A percentile compares a stretch with the other conserved stretches of the same genome.
phyloP scores from a whole-genome alignment of 2,797 vertebrate species.

The Dermochelys coriacea region DNA sequence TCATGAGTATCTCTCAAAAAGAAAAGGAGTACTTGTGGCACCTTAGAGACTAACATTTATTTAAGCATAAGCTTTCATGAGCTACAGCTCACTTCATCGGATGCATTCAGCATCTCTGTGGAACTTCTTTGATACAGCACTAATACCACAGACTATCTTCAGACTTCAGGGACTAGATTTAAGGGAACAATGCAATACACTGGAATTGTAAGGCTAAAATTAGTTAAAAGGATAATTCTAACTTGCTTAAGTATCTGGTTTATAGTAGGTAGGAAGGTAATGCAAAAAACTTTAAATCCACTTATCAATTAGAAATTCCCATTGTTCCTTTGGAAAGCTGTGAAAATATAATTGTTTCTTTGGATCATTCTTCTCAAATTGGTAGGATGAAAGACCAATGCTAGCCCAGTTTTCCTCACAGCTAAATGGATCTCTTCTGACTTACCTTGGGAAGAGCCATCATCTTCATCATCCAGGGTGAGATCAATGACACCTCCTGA shows the following conservation, averaged over 20 bases:
- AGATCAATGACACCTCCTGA: conserved; percentile 95
- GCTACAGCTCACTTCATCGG: no score
- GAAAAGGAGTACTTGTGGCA: no score
- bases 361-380: background rate
- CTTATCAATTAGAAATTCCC: background rate
- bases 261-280: background rate
- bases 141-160: background rate
- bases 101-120: background rate
- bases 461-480: conserved; percentile 97
- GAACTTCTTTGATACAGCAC: background rate
- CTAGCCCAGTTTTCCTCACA: background rate
- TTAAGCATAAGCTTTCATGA: no score
- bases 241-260: background rate
- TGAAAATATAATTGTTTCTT: background rate
- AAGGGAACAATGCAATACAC: background rate
- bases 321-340: background rate
- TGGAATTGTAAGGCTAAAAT: background rate
- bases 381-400: background rate
- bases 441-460: conserved; percentile 79
- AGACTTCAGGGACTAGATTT: background rate
- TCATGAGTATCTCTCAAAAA: background rate
- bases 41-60: no score
- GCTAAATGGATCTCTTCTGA: background rate
- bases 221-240: background rate
- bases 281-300: background rate